Base-by-base conservation (phyloP, 35 echinoderm and acorn worm genomes). In the Heliocidaris erythrogramma region DNA sequence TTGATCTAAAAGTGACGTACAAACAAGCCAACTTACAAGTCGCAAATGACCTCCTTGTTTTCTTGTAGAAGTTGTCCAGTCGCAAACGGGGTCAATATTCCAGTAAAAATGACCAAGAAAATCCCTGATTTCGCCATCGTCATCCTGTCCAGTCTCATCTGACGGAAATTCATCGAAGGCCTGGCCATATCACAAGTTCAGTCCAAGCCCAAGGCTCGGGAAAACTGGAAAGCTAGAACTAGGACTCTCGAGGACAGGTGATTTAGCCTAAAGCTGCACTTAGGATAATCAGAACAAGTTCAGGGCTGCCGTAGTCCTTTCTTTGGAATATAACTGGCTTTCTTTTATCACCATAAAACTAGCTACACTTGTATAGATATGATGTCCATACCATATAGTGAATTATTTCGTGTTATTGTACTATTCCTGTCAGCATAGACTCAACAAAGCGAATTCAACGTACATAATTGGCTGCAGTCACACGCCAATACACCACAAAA, bases 401-500 rank as follows among this genome's bases (percentile, higher is more conserved):
- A n/a, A 78, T 56, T 27, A 24, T 21, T 78, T 7, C 65, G 27
- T 78, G 65, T 78, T 78, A 21, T 78, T 27, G 65, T 78, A n/a
- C 65, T 27, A 78, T 78, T 78, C 65, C 18, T 7, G 21, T 18
- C 65, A 27, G 65, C 65, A 78, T 78, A 27, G 27, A n/a, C 65
- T 7, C 65, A 78, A 78, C 65, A 78, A 78, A 78, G 65, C 5
- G 17, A 78, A 78, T 78, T 78, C 65, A 78, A 78, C 65, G 65
- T 78, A 78, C 65, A 78, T 78, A 78, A 78, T 78, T 78, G 65
- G 21, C 65, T 78, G 17, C 5, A 78, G 65, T 78, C 65, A 24
- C 65, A 78, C 65, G 65, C 65, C 65, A 78, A 78, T 27, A 78
- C 65, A 78, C 65, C 65, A 78, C 65, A 78, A 78, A 78, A 78